These are phyloP conservation scores for Drosophila neoperkinsi DNA, from an alignment of 2,888 invertebrate genomes.

Conservation along the genomic window DNA sequence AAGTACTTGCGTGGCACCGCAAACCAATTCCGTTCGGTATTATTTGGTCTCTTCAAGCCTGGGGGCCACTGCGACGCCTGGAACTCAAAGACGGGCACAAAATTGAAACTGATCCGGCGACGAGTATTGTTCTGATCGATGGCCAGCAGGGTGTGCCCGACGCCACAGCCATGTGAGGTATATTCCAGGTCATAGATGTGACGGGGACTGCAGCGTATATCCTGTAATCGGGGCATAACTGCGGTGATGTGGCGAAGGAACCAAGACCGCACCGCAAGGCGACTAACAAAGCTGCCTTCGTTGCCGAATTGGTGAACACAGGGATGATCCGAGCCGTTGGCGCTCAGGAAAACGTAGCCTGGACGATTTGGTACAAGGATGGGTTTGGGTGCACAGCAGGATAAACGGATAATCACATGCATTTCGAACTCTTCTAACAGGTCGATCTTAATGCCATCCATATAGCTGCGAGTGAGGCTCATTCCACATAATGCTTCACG, in stretches of 20 bases:
- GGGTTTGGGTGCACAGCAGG: constrained; percentile 31
- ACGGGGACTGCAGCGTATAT: constrained; percentile 15
- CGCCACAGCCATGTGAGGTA: constrained; percentile 40
- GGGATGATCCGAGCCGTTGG: not conserved
- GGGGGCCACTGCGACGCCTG: constrained; percentile 36
- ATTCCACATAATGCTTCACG: constrained; percentile 36
- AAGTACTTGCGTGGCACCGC: constrained; percentile 63
- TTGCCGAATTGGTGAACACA: constrained; percentile 4
- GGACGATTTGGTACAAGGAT: not conserved
- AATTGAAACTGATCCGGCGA: constrained; percentile 67
- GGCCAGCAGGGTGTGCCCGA: constrained; percentile 74
- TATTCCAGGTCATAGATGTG: constrained; percentile 48
- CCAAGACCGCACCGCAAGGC: constrained; percentile 68
- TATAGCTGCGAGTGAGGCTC: constrained; percentile 59
- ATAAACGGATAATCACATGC: constrained; percentile 53
- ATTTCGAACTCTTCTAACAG: constrained; percentile 76
- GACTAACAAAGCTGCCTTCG: constrained; percentile 41
- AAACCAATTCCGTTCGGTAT: constrained; percentile 52
- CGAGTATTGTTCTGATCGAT: constrained; percentile 10
- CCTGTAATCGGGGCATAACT: constrained; percentile 34
- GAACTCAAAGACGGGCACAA: constrained; percentile 74
- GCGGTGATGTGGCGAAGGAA: constrained; percentile 44
- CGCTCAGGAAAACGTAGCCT: constrained; percentile 37
- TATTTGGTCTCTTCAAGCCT: not conserved
- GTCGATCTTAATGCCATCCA: constrained; percentile 57